A percentile compares a stretch with the other conserved stretches of the same genome.
Conservation (phyloP, 2,888 invertebrate species). For the Hesperia comma region DNA sequence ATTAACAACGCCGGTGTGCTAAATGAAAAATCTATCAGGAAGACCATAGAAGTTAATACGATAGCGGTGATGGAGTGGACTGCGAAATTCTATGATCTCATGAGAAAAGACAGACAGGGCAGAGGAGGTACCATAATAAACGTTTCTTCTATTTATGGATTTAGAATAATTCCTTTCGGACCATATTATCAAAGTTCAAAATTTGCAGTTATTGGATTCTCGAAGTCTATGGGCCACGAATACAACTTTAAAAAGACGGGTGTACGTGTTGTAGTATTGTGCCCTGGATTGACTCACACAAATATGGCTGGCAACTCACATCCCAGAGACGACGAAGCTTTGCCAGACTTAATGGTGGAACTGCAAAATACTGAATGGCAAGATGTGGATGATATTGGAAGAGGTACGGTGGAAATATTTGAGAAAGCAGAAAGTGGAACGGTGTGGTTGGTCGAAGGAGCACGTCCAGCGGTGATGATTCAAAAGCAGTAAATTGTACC, state of each 20-base stretch:
- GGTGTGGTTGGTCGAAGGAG: conserved; percentile 48
- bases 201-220: conserved; percentile 72
- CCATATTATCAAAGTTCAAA: conserved; percentile 83
- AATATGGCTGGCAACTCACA: conserved; percentile 28
- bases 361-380: conserved; percentile 39
- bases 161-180: conserved; percentile 47
- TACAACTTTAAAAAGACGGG: conserved; percentile 65
- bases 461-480: conserved; percentile 2
- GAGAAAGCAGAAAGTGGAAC: conserved; percentile 66
- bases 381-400: conserved; percentile 42
- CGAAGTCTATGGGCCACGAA: conserved; percentile 62
- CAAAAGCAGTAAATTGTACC: background rate
- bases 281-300: conserved; percentile 67
- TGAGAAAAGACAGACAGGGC: conserved; percentile 73
- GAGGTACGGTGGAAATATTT: conserved; percentile 44
- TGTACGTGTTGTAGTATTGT: conserved; percentile 68
- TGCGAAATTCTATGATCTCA: conserved; percentile 74
- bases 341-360: conserved; percentile 30
- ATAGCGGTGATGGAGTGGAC: conserved; percentile 50
- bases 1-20: conserved; percentile 60
- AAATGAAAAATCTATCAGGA: conserved; percentile 36
- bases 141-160: conserved; percentile 49
- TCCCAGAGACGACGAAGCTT: conserved; percentile 29
- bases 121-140: conserved; percentile 84
- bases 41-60: conserved; percentile 49